phyloP scores from a whole-genome alignment of 2,797 vertebrate genomes.

The Schizopygopsis malacanthus region DNA sequence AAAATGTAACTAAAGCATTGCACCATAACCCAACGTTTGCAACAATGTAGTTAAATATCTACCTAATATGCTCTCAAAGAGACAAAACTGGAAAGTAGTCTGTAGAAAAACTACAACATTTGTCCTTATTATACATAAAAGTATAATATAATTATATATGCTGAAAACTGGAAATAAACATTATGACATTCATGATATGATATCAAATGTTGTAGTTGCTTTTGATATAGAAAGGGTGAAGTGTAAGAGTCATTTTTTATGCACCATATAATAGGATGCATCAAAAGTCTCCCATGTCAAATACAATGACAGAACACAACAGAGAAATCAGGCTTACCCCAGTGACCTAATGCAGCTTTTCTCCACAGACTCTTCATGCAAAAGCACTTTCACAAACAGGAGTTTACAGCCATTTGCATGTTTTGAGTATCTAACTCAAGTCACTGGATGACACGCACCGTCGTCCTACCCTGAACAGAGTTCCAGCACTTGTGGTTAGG shows the following conservation, averaged over 20 bases:
- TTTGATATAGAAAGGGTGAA: not conserved
- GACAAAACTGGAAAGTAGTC: not conserved
- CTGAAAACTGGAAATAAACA: not conserved
- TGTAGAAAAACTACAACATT: not conserved
- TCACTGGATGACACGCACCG: not conserved
- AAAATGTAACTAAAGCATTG: slow-evolving; percentile 37
- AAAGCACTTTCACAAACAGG: not conserved
- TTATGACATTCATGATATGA: not conserved
- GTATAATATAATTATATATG: not conserved
- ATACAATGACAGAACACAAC: not conserved
- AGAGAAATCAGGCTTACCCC: slow-evolving; percentile 3
- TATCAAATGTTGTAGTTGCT: not conserved
- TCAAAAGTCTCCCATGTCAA: not conserved
- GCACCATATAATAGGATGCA: not conserved
- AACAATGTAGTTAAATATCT: slow-evolving; percentile 26
- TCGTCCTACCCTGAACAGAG: not conserved
- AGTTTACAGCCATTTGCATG: not conserved
- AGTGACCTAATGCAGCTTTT: not conserved
- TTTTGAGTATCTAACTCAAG: no score
- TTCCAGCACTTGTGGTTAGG: not conserved
- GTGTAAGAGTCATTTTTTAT: not conserved
- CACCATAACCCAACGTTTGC: not conserved
- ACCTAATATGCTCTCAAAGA: not conserved
- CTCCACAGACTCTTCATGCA: not conserved
- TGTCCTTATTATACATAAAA: not conserved